Conservation (phyloP, 2,888 invertebrate species). For the Danaus chrysippus region DNA sequence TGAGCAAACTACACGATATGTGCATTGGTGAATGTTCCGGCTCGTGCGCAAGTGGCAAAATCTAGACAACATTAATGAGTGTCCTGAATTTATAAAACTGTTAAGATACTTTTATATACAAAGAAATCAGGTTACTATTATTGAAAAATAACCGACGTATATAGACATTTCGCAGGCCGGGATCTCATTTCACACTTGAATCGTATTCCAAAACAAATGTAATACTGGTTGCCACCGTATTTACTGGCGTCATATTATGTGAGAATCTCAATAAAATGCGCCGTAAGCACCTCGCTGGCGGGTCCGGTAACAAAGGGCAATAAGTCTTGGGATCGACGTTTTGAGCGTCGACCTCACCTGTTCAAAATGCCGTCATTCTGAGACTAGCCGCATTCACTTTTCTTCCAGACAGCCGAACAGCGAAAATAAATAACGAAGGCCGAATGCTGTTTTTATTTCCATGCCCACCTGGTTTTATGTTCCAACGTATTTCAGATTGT, state of each 20-base stretch:
- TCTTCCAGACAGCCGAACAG: slow-evolving; percentile 49
- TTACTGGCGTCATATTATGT: slow-evolving; percentile 50
- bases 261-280: slow-evolving; percentile 55
- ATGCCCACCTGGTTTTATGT: slow-evolving; percentile 64
- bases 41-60: not conserved
- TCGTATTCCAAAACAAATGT: slow-evolving; percentile 35
- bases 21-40: not conserved
- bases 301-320: slow-evolving; percentile 66
- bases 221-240: slow-evolving; percentile 46
- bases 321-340: slow-evolving; percentile 65
- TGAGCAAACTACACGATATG: slow-evolving; percentile 5
- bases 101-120: not conserved
- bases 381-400: slow-evolving; percentile 58
- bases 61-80: too few species aligned
- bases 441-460: slow-evolving; percentile 56
- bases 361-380: slow-evolving; percentile 42
- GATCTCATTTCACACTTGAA: slow-evolving; percentile 19
- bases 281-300: slow-evolving; percentile 49
- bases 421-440: slow-evolving; percentile 60
- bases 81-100: too few species aligned
- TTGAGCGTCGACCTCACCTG: slow-evolving; percentile 60
- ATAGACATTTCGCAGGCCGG: not conserved
- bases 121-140: not conserved
- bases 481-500: slow-evolving; percentile 59
- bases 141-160: not conserved